Conservation (phyloP, 92 coral and sea anemone genomes). For the Plumapathes pennacea region DNA sequence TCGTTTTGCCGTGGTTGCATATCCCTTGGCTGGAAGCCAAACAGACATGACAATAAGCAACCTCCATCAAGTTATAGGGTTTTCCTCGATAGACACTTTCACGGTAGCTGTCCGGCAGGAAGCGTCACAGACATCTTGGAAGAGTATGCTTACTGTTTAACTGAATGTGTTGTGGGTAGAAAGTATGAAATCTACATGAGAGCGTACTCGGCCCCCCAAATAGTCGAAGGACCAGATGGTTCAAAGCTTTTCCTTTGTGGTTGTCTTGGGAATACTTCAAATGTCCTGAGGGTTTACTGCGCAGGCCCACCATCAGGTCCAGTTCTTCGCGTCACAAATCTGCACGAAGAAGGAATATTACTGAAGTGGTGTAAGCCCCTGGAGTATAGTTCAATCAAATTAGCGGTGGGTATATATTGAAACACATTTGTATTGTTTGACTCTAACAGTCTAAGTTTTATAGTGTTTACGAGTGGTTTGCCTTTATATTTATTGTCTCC, state of each 20-base stretch:
- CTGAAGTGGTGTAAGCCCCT: constrained; percentile 63
- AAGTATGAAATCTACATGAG: constrained; percentile 55
- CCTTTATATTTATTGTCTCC: too few relatives aligned
- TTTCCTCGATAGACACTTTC: constrained; percentile 61
- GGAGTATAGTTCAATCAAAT: constrained; percentile 37
- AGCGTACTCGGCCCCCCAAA: constrained; percentile 59
- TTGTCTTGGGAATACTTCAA: constrained; percentile 70
- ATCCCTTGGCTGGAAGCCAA: constrained; percentile 56
- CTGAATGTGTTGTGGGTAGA: constrained; percentile 46
- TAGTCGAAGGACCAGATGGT: constrained; percentile 20
- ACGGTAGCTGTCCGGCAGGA: constrained; percentile 61
- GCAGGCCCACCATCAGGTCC: constrained; percentile 55
- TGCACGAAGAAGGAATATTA: constrained; percentile 51
- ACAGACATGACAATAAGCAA: constrained; percentile 2
- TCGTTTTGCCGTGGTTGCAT: constrained; percentile 32
- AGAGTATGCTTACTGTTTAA: constrained; percentile 45
- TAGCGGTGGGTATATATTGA: constrained; percentile 40
- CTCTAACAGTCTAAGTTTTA: too few relatives aligned
- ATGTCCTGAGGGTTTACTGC: constrained; percentile 45
- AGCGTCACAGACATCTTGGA: constrained; percentile 56
- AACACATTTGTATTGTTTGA: too few relatives aligned
- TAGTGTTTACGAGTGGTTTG: too few relatives aligned
- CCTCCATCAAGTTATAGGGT: constrained; percentile 58
- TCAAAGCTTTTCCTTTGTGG: constrained; percentile 53
- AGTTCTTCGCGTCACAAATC: constrained; percentile 35